Conservation (phyloP, 2,113 vertebrate species). For the Cervus canadensis region DNA sequence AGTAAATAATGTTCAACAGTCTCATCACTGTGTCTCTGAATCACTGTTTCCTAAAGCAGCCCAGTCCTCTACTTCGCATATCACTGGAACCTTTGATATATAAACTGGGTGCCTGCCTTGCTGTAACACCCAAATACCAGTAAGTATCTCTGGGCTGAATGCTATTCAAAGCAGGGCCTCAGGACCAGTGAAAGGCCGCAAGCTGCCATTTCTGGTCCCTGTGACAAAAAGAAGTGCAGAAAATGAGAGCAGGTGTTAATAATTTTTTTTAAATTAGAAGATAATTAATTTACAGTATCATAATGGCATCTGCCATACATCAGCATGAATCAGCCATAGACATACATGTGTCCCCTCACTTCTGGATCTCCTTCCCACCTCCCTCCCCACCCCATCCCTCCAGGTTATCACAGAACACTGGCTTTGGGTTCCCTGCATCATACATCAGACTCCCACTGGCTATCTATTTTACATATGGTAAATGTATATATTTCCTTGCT, state of each 20-base stretch:
- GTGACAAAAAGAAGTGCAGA: background rate
- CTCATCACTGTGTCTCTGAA: background rate
- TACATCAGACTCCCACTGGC: background rate
- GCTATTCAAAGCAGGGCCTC: background rate
- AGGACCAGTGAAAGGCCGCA: background rate
- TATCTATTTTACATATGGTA: background rate
- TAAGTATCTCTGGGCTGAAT: background rate
- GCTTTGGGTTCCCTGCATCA: background rate
- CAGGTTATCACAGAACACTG: background rate
- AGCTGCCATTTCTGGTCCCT: background rate
- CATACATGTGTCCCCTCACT: background rate
- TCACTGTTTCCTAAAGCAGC: background rate
- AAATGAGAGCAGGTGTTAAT: background rate
- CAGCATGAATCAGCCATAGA: background rate
- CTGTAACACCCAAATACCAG: background rate
- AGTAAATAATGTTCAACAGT: background rate
- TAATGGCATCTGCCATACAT: rapidly evolving
- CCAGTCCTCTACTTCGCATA: background rate
- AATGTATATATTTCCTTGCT: background rate
- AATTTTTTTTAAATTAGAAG: background rate
- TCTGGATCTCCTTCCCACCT: background rate
- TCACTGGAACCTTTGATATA: background rate
- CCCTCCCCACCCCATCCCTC: background rate
- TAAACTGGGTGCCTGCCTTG: background rate
- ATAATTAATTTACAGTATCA: background rate